Base-by-base conservation (phyloP, 2,797 vertebrate species). In the Bradypus variegatus region DNA sequence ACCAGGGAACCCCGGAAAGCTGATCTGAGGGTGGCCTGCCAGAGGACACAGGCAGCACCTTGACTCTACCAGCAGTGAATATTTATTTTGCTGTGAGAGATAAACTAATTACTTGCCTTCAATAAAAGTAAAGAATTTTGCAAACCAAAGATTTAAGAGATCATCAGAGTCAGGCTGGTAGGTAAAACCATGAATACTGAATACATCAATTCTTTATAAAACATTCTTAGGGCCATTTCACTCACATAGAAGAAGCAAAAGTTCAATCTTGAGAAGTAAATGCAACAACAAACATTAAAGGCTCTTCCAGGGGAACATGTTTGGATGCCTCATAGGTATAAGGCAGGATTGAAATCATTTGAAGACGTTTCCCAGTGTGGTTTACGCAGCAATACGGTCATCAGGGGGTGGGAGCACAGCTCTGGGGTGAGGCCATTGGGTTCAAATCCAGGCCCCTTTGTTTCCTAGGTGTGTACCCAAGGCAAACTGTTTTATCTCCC, bases 131-230 rank as follows among this genome's bases (percentile, higher is more conserved):
- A 88, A 93, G 41, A 94, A 85, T 38, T 93, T 73, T 79, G 23
- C 33, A 91, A 95, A 94, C 72, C 60, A 92, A 80, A 81, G 25
- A 93, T 65, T 80, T 67, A 89, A 81, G 90, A 80, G 29, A 91
- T 45, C 88, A 84, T 25, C 6, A 53, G 91, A 88, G 27, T 84
- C 86, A 58, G 64, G 15, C 84, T 75, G 5, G 65, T 85, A 72
- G 13, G n/a, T 58, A 91, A 91, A 72, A 29, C n/a, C 75, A 55
- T 58, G 55, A 72, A 77, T 88, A 91, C 48, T 78, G 58, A 92
- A 86, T 73, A 91, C 58, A 86, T 55, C 8, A 55, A 12, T 73
- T 69, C 8, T 86, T 86, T 86, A 25, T 67, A 65, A 92, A 83
- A 86, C 16, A 41, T 65, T 92, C 60, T 84, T 76, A 69, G 41